Evolutionary conservation across 2,113 vertebrate genomes (phyloP).

Genomic region (Gopherus flavomarginatus): DNA sequence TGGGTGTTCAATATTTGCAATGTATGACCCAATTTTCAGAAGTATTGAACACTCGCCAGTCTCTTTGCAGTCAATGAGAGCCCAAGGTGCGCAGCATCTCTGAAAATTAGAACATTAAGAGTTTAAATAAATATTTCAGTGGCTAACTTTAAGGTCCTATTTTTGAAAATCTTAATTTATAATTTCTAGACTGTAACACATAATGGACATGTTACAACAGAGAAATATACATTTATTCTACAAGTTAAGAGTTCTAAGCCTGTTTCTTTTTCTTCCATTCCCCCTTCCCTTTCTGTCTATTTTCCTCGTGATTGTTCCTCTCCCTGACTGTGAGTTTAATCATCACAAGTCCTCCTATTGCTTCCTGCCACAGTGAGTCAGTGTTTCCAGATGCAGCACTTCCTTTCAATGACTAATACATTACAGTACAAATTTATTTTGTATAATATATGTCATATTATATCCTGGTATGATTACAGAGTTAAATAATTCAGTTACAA

Average conservation of each 20-base stretch:
- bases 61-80: conserved; percentile 5
- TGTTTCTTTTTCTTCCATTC: background rate
- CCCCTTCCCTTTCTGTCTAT: conserved; percentile 23
- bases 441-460: background rate
- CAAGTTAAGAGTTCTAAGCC: background rate
- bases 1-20: background rate
- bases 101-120: conserved; percentile 25
- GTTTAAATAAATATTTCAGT: conserved; percentile 42
- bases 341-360: conserved; percentile 31
- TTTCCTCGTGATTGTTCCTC: background rate
- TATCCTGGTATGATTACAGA: background rate
- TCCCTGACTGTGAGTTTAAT: conserved; percentile 35
- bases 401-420: conserved; percentile 41
- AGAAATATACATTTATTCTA: conserved; percentile 3
- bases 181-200: background rate
- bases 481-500: background rate
- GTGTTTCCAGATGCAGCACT: conserved; percentile 26
- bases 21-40: conserved; percentile 11
- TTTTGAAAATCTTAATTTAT: background rate
- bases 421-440: conserved; percentile 16
- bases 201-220: background rate
- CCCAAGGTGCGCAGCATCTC: conserved; percentile 28
- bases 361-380: conserved; percentile 24
- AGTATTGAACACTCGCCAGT: background rate
- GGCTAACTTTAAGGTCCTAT: background rate